Evolutionary conservation across 2,888 invertebrate genomes (phyloP).

Genomic region (Rhimphoctona megacephalus): DNA sequence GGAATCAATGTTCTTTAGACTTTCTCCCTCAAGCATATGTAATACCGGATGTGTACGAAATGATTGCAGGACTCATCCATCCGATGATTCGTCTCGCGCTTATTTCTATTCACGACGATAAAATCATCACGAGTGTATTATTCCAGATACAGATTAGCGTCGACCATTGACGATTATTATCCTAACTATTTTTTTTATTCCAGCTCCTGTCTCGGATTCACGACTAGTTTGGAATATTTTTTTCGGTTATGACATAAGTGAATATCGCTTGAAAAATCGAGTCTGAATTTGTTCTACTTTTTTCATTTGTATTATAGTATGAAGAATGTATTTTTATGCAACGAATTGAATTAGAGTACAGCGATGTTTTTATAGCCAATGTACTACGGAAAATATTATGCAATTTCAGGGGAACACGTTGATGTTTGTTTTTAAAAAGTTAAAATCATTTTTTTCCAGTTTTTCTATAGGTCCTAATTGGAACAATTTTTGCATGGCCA

Average conservation of each 20-base stretch:
- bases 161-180: too few relatives aligned
- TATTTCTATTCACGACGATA: conserved; percentile 5
- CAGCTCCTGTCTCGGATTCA: neutral
- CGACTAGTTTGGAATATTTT: neutral
- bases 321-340: neutral
- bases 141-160: neutral
- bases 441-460: too few relatives aligned
- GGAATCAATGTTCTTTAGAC: conserved; percentile 53
- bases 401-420: too few relatives aligned
- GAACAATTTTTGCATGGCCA: too few relatives aligned
- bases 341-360: neutral
- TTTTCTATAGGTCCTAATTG: too few relatives aligned
- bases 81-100: conserved; percentile 33
- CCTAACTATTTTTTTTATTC: neutral
- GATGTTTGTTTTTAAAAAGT: too few relatives aligned
- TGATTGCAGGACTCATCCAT: conserved; percentile 22
- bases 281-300: neutral
- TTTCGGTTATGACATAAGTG: neutral
- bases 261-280: neutral
- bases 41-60: conserved; percentile 49
- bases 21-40: conserved; percentile 55
- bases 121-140: conserved; percentile 13
- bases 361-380: neutral
- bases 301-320: neutral
- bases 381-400: too few relatives aligned